These are phyloP conservation scores for Enteromius argenteus DNA, from an alignment of 2,797 vertebrate species.

Conservation along the genomic window DNA sequence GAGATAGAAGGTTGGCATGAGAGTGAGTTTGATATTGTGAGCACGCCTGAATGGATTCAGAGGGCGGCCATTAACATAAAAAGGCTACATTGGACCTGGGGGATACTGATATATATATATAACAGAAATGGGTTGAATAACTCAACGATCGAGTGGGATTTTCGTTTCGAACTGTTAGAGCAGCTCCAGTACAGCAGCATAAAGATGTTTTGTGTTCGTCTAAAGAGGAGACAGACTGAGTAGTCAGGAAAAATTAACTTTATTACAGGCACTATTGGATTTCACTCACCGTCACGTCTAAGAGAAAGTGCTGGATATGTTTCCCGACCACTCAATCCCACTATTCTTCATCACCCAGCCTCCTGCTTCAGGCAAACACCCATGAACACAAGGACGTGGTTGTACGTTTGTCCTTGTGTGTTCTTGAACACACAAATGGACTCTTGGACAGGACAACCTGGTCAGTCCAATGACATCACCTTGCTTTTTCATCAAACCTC, in stretches of 20 bases:
- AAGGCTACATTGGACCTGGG: slow-evolving; percentile 5
- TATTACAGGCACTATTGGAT: slow-evolving; percentile 32
- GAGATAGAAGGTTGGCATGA: slow-evolving; percentile 39
- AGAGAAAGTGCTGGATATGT: slow-evolving; percentile 5
- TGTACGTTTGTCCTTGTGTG: slow-evolving; percentile 5
- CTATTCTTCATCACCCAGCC: background rate
- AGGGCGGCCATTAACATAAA: slow-evolving; percentile 19
- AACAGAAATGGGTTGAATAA: slow-evolving; percentile 30
- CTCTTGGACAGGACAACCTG: slow-evolving; percentile 8
- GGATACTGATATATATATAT: slow-evolving; percentile 1
- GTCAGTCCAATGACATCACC: slow-evolving; percentile 16
- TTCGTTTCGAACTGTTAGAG: background rate
- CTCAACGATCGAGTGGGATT: background rate
- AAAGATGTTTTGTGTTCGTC: slow-evolving; percentile 5
- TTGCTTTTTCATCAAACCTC: slow-evolving; percentile 21
- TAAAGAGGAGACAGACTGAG: slow-evolving; percentile 8
- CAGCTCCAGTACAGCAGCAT: background rate
- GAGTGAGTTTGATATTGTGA: slow-evolving; percentile 37
- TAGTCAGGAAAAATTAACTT: slow-evolving; percentile 38
- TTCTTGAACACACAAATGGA: slow-evolving; percentile 18
- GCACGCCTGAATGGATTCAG: slow-evolving; percentile 9
- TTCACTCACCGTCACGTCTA: background rate
- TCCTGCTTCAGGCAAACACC: background rate
- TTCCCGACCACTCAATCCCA: background rate
- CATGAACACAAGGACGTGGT: background rate